Evolutionary conservation across 2,888 invertebrate genomes (phyloP).

Genomic region (Ecliptopera silaceata): DNA sequence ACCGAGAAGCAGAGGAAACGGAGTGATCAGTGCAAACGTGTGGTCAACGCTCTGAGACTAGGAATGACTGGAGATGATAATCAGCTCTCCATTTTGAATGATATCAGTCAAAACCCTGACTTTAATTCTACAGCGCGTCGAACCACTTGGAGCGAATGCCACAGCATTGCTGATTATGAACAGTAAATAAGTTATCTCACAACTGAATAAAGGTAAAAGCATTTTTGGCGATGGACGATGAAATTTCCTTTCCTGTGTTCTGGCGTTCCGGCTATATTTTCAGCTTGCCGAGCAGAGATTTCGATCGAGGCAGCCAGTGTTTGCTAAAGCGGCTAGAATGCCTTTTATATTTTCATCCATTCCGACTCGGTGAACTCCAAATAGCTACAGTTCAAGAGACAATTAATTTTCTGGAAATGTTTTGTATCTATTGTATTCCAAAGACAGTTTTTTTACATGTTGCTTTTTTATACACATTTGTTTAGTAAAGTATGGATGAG

Average conservation of each 20-base stretch:
- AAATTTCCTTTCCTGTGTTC: slow-evolving; percentile 37
- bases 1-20: slow-evolving; percentile 58
- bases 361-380: slow-evolving; percentile 46
- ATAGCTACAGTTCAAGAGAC: slow-evolving; percentile 44
- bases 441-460: neutral
- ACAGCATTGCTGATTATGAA: slow-evolving; percentile 34
- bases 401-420: slow-evolving; percentile 37
- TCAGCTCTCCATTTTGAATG: slow-evolving; percentile 35
- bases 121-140: slow-evolving; percentile 12
- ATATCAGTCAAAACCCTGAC: slow-evolving; percentile 24
- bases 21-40: slow-evolving; percentile 49
- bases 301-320: slow-evolving; percentile 42
- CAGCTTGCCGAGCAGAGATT: slow-evolving; percentile 43
- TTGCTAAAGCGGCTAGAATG: slow-evolving; percentile 48
- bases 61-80: slow-evolving; percentile 40
- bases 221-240: slow-evolving; percentile 35
- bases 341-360: slow-evolving; percentile 53
- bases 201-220: slow-evolving; percentile 25
- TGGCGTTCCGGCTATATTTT: slow-evolving; percentile 39
- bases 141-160: slow-evolving; percentile 43
- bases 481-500: too few species aligned
- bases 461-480: too few species aligned
- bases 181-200: slow-evolving; percentile 15
- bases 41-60: slow-evolving; percentile 54
- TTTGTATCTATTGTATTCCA: slow-evolving; percentile 10